Evolutionary conservation across 2,888 invertebrate species (phyloP).

Genomic region (Conchocele bisecta): DNA sequence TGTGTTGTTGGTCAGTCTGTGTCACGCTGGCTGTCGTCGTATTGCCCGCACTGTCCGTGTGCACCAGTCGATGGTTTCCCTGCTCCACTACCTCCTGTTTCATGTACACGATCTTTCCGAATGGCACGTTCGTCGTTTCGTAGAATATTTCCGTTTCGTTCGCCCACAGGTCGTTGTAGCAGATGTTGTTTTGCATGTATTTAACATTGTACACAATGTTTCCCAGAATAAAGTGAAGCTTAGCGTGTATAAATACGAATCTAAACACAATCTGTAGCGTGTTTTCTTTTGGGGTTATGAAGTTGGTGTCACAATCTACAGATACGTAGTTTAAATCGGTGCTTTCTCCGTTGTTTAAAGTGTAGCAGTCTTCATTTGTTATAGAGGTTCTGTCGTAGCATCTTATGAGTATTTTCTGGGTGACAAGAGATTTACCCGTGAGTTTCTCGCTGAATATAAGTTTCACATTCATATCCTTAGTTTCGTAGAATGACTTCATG

Average conservation of each 20-base stretch:
- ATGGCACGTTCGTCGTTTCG: not conserved
- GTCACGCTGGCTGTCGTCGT: too few relatives aligned
- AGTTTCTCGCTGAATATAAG: conserved; percentile 10
- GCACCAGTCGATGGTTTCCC: conserved; percentile 46
- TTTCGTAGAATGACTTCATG: conserved; percentile 32
- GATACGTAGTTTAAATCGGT: conserved; percentile 9
- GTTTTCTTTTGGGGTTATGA: conserved; percentile 13
- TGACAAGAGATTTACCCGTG: too few relatives aligned
- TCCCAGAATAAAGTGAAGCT: conserved; percentile 57
- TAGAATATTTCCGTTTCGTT: conserved; percentile 34
- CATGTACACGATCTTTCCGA: conserved; percentile 43
- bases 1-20: too few relatives aligned
- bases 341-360: conserved; percentile 15
- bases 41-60: conserved; percentile 9
- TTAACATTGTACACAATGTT: conserved; percentile 61
- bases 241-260: conserved; percentile 46
- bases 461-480: conserved; percentile 34
- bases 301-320: conserved; percentile 27
- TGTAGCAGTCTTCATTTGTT: conserved; percentile 60
- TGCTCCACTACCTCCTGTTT: conserved; percentile 37
- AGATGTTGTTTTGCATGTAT: conserved; percentile 22
- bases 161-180: conserved; percentile 32
- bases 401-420: conserved; percentile 35
- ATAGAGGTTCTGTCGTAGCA: conserved; percentile 36
- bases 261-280: conserved; percentile 41